A percentile compares a stretch with the other conserved stretches of the same genome.
Evolutionary conservation across 2,797 vertebrate genomes (phyloP).

Genomic region (Tiaroga cobitis): DNA sequence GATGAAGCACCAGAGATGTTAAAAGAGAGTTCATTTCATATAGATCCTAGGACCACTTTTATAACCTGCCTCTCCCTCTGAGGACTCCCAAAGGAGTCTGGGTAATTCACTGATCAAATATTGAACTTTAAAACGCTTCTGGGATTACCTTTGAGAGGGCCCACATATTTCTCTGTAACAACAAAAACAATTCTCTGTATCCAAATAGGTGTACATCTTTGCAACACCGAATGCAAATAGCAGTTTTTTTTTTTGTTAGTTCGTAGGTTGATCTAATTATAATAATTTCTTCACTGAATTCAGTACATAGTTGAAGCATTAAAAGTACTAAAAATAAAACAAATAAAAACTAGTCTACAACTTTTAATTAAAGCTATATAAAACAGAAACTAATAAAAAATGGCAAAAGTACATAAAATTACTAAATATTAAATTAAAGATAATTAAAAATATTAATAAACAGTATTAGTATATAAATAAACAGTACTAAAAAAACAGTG

Average conservation of each 20-base stretch:
- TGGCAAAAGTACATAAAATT: not conserved
- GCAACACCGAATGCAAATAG: not conserved
- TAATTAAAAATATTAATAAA: not conserved
- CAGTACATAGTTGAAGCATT: too few relatives aligned
- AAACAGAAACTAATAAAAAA: not conserved
- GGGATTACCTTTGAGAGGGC: constrained; percentile 66
- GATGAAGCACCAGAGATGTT: constrained; percentile 65
- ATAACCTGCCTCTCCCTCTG: constrained; percentile 55
- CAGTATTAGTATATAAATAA: not conserved
- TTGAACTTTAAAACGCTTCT: constrained; percentile 63
- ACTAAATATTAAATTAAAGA: not conserved
- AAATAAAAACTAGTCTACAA: too few relatives aligned
- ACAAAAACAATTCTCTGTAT: constrained; percentile 5
- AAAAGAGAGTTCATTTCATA: constrained; percentile 47
- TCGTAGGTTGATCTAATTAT: not conserved
- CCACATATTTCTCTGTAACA: constrained; percentile 32
- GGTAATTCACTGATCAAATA: constrained; percentile 70
- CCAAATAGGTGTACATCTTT: not conserved
- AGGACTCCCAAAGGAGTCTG: constrained; percentile 65
- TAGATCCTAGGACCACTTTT: constrained; percentile 26
- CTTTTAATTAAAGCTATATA: too few relatives aligned
- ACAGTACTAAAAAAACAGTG: not conserved
- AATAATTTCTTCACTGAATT: not conserved
- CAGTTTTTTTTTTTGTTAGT: too few relatives aligned
- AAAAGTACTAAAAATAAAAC: too few relatives aligned